These are phyloP conservation scores for Prorops nasuta DNA, from an alignment of 1,140 invertebrate species.

Conservation along the genomic window DNA sequence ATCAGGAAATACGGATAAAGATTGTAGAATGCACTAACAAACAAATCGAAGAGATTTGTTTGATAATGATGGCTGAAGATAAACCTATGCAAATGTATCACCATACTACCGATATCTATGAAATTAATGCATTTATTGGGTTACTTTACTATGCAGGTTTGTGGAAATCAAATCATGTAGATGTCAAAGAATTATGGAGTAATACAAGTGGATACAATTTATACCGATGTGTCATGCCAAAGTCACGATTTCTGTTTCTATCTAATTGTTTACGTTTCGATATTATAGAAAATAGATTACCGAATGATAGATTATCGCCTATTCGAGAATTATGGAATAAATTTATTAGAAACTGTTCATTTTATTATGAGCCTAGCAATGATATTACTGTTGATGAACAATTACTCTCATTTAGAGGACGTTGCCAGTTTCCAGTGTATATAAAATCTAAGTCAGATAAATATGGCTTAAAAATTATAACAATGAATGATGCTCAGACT, in stretches of 20 bases:
- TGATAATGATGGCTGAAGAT: not conserved
- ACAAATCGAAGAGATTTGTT: not conserved
- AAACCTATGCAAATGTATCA: not conserved
- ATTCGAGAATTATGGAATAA: conserved; percentile 42
- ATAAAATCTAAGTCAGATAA: conserved; percentile 30
- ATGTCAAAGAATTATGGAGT: conserved; percentile 9
- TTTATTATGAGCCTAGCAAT: conserved; percentile 16
- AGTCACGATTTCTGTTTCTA: conserved; percentile 41
- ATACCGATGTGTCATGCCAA: conserved; percentile 35
- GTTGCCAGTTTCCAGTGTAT: too few relatives aligned
- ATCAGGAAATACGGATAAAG: conserved; percentile 1
- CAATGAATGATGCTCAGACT: conserved; percentile 16
- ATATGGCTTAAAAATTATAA: conserved; percentile 11
- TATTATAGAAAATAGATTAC: conserved; percentile 29
- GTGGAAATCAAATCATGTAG: conserved; percentile 8
- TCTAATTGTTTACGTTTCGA: conserved; percentile 41
- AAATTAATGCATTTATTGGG: conserved; percentile 8
- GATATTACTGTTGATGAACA: too few relatives aligned
- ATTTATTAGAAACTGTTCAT: conserved; percentile 23
- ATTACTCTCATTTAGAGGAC: too few relatives aligned
- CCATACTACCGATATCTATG: conserved; percentile 7
- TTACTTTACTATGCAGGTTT: conserved; percentile 8
- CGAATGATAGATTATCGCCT: conserved; percentile 34
- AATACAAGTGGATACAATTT: conserved; percentile 9
- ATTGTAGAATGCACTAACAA: not conserved